Evolutionary conservation across 2,113 vertebrate genomes (phyloP), one percentile per base, ranked within the genome.

Genomic region (Noturus placidus): DNA sequence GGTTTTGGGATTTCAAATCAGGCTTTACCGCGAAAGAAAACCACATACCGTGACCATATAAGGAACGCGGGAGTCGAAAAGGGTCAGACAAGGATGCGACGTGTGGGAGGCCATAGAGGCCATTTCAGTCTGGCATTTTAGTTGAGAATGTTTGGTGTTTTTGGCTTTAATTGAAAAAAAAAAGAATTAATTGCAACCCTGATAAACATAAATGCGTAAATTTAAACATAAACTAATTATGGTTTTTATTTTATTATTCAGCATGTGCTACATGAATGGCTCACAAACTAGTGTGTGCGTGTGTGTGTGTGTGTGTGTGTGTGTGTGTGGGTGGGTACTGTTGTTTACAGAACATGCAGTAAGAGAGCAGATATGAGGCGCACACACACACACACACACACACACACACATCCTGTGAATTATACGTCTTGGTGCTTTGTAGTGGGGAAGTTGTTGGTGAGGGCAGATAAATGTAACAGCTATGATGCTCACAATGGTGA

Each of bases 391-490:
- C 15, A 61, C 79, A 83, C 69, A 78, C 74, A 76, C 61, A 54
- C 30, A 46, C 15, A 61, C 80, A 83, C 69, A 78, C 74, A 79
- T 67, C 82, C 82, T 81, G 83, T 84, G 63, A 22, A 79, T 56
- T 80, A 67, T 22, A 30, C 61, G 13, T 67, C 42, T 19, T 14
- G 63, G n/a, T 20, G 27, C 20, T 30, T 38, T 81, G 86, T 85
- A 70, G 52, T 74, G 38, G 2, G 42, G 30, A 22, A 33, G 46
- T 46, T 52, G 25, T 61, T 5, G 35, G 38, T 30, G n/a, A 80
- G 59, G 46, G n/a, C 14, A 30, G 27, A 52, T 27, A 22, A 67
- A 67, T n/a, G 19, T 67, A 59, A 54, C 69, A 69, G 65, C 65
- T 69, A 0, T 35, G 69, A 38, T 35, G 30, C 67, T 69, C 15